A percentile compares a stretch with the other conserved stretches of the same genome.
phyloP scores from a whole-genome alignment of 2,888 invertebrate species.

The Anorthoa munda region DNA sequence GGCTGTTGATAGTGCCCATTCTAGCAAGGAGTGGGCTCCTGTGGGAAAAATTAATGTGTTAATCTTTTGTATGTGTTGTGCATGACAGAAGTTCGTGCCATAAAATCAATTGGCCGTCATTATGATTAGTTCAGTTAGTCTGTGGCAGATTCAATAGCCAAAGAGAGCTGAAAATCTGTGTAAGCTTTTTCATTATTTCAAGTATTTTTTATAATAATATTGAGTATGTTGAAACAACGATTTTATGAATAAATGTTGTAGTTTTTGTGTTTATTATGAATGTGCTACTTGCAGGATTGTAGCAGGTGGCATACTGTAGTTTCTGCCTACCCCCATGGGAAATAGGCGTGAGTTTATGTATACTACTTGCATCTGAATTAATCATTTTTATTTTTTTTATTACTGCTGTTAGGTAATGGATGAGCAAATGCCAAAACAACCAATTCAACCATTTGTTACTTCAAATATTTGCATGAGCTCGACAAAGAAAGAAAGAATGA shows the following conservation, averaged over 20 bases:
- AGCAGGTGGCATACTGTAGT: no score
- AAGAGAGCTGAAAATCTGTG: not conserved
- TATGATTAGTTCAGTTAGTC: not conserved
- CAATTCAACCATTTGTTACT: not conserved
- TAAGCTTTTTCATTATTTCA: not conserved
- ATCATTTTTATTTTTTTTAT: not conserved
- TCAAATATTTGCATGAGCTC: not conserved
- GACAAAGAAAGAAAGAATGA: not conserved
- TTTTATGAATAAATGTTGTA: no score
- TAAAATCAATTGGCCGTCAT: not conserved
- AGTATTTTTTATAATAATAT: not conserved
- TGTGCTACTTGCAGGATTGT: no score
- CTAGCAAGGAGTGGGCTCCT: constrained; percentile 92
- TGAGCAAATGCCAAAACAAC: not conserved
- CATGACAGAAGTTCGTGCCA: not conserved
- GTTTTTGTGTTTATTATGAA: no score
- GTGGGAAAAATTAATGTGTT: not conserved
- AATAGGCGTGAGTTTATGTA: no score
- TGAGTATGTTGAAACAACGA: no score
- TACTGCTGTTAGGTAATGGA: not conserved
- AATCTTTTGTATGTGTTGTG: not conserved
- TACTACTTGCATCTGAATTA: no score
- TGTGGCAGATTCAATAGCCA: not conserved
- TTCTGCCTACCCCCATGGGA: no score
- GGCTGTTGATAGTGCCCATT: constrained; percentile 93